Base-by-base conservation (phyloP, 2,113 vertebrate species). In the Paramisgurnus dabryanus region DNA sequence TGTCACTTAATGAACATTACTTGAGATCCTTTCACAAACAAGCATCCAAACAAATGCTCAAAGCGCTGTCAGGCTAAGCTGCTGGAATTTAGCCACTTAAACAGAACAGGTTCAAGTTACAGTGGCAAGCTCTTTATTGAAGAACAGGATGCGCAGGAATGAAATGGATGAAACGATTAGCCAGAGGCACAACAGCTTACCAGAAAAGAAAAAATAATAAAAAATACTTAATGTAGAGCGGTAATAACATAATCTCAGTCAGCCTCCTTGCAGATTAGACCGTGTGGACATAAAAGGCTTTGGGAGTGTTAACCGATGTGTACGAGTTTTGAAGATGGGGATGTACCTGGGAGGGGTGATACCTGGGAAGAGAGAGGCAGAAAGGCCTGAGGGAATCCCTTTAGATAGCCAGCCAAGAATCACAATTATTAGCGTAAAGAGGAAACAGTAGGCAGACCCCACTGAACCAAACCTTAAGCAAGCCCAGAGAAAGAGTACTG, bases 61-160 rank as follows among this genome's bases (percentile, higher is more conserved):
- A 41, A 57, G 69, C 39, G 17, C 41, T 12, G 53, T 53, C 10
- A 1, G 57, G 10, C 50, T 18, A 57, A 72, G 13, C 34, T 41
- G 34, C 50, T 72, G 69, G 57, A 74, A 57, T 61, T 22, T 9
- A 74, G 57, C 69, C 50, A 61, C 27, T 45, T 12, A 47, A 47
- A 61, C 57, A 74, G 55, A 61, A 61, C 57, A 74, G 41, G 57
- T 61, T 45, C n/a, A 4, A 45, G 43, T 74, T 47, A 61, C 71
- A 47, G 6, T 61, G 11, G 39, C 57, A 72, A 72, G 69, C 50
- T 58, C 15, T 72, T 41, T 58, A 58, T 41, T 39, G 57, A 17
- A 74, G n/a, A 74, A 61, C 71, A 45, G 41, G 71, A 61, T 74
- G 41, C 71, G 43, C 57, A 45, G 41, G 71, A 61, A 58, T 61